Percentiles rank a stretch among this genome's conserved stretches.
Evolutionary conservation across 2,888 invertebrate species (phyloP).

Genomic region (Tryphoninae sp.): DNA sequence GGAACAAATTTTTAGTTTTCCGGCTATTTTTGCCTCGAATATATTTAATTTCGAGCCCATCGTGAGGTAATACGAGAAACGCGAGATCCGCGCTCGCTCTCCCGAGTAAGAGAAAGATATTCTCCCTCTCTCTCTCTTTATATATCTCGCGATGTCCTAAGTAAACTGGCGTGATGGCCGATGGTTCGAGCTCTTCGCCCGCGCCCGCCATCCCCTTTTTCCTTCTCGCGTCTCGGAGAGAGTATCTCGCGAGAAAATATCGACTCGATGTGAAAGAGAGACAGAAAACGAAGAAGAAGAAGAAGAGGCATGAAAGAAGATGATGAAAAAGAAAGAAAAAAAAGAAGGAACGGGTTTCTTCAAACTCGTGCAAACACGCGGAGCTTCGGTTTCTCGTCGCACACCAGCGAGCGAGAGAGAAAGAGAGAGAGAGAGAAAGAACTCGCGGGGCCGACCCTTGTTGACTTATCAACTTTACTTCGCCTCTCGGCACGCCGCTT

Average conservation of each 20-base stretch:
- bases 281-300: constrained; percentile 67
- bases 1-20: constrained; percentile 14
- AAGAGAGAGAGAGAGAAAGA: constrained; percentile 21
- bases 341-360: constrained; percentile 78
- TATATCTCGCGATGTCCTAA: constrained; percentile 72
- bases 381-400: constrained; percentile 53
- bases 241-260: constrained; percentile 50
- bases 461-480: constrained; percentile 80
- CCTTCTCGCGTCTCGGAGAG: constrained; percentile 37
- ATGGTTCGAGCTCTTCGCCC: constrained; percentile 37
- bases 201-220: constrained; percentile 15
- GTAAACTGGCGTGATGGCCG: constrained; percentile 72
- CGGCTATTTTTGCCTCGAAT: constrained; percentile 25
- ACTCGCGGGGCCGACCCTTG: constrained; percentile 71
- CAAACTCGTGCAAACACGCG: constrained; percentile 79
- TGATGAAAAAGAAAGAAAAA: constrained; percentile 52
- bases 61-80: constrained; percentile 29
- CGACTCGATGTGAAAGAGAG: constrained; percentile 62
- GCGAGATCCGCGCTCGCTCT: constrained; percentile 1
- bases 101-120: neutral
- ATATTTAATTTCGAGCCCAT: constrained; percentile 27
- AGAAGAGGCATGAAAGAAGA: constrained; percentile 40
- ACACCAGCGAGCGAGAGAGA: constrained; percentile 51
- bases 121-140: neutral
- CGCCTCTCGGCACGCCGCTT: constrained; percentile 34